A percentile compares a stretch with the other conserved stretches of the same genome.
Conservation (phyloP, 2,113 vertebrate species). For the Leptobrachium ailaonicum region DNA sequence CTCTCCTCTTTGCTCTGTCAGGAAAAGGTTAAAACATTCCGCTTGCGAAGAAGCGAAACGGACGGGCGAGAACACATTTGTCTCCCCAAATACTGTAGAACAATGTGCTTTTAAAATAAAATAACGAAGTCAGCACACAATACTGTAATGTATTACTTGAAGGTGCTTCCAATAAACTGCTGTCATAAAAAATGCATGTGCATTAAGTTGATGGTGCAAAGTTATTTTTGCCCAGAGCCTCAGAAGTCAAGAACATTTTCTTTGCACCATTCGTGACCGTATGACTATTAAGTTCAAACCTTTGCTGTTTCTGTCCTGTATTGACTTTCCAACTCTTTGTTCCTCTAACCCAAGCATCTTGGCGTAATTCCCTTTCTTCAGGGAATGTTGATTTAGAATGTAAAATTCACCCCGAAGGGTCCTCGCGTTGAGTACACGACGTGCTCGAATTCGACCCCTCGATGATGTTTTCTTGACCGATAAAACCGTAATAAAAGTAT, state of each 20-base stretch:
- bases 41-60: neutral
- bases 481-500: too few relatives aligned
- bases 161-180: constrained; percentile 31
- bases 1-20: neutral
- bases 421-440: too few relatives aligned
- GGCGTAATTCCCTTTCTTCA: constrained; percentile 6
- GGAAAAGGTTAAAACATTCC: neutral
- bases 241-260: constrained; percentile 3
- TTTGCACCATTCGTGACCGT: neutral
- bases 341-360: constrained; percentile 10
- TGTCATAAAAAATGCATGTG: constrained; percentile 47
- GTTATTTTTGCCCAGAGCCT: constrained; percentile 15
- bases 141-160: constrained; percentile 28
- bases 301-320: neutral
- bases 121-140: constrained; percentile 26
- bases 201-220: constrained; percentile 30
- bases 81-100: neutral
- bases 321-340: constrained; percentile 3
- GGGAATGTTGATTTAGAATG: too few relatives aligned
- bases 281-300: neutral
- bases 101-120: constrained; percentile 3
- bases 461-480: too few relatives aligned
- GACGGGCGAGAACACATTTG: neutral
- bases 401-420: too few relatives aligned
- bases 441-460: too few relatives aligned